Evolutionary conservation across 2,888 invertebrate species (phyloP).

Genomic region (Dicranocentrus wangi): DNA sequence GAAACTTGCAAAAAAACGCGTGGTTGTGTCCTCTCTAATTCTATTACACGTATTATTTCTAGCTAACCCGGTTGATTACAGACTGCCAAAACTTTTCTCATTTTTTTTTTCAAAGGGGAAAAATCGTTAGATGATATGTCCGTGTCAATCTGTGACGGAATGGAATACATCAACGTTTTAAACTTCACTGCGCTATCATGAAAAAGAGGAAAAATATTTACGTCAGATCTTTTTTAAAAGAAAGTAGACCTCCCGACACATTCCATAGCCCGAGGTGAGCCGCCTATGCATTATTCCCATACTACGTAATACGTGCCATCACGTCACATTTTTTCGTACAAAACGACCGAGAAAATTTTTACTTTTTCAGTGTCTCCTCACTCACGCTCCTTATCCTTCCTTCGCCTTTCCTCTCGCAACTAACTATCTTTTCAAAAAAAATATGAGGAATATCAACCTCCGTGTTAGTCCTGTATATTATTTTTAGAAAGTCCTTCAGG

Average conservation of each 20-base stretch:
- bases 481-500: slow-evolving; percentile 65
- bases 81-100: slow-evolving; percentile 27
- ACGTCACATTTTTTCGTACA: background rate
- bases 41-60: no score
- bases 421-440: slow-evolving; percentile 39
- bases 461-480: slow-evolving; percentile 43
- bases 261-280: no score
- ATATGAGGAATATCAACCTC: slow-evolving; percentile 29
- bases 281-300: background rate
- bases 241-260: no score
- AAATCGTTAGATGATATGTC: background rate
- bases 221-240: no score
- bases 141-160: slow-evolving; percentile 25
- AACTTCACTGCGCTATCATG: no score
- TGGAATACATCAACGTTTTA: no score
- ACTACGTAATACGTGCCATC: background rate
- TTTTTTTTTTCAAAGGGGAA: background rate
- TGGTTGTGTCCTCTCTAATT: no score
- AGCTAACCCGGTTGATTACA: no score
- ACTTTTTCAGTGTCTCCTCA: background rate
- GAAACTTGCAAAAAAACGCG: no score
- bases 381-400: background rate
- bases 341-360: no score
- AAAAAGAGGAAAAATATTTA: no score
- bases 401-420: slow-evolving; percentile 19